Evolutionary conservation across 2,888 invertebrate species (phyloP).

Genomic region (Melieria crassipennis): DNA sequence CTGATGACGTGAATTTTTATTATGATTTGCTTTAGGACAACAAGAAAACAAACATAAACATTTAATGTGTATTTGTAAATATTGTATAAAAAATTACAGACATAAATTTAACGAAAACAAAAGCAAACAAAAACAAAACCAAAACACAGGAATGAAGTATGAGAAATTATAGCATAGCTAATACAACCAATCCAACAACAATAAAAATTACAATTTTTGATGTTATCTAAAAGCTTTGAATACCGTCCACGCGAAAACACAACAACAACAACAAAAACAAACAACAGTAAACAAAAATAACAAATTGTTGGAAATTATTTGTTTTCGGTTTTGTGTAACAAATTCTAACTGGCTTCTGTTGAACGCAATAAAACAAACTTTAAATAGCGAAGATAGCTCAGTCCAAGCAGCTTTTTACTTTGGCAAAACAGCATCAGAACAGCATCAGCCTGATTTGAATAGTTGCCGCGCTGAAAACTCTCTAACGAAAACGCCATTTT

Average conservation of each 20-base stretch:
- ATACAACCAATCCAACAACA: conserved; percentile 3
- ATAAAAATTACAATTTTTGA: conserved; percentile 25
- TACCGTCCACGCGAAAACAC: conserved; percentile 52
- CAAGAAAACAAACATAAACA: conserved; percentile 1
- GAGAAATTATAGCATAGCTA: neutral
- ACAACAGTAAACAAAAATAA: conserved; percentile 7
- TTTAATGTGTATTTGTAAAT: conserved; percentile 14
- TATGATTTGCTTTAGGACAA: no score
- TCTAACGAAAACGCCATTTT: no score
- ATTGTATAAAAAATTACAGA: neutral
- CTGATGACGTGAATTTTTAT: no score
- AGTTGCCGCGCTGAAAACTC: no score
- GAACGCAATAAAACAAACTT: no score
- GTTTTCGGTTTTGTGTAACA: no score
- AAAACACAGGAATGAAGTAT: neutral
- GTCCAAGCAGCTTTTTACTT: no score
- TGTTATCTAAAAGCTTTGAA: conserved; percentile 55
- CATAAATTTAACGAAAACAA: neutral
- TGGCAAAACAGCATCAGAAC: no score
- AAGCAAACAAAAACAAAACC: neutral
- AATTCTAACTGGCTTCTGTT: no score
- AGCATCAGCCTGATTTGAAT: no score
- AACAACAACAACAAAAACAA: conserved; percentile 47
- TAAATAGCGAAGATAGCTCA: no score
- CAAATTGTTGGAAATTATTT: neutral